Evolutionary conservation across 2,113 vertebrate genomes (phyloP).

Genomic region (Enhydra lutris): DNA sequence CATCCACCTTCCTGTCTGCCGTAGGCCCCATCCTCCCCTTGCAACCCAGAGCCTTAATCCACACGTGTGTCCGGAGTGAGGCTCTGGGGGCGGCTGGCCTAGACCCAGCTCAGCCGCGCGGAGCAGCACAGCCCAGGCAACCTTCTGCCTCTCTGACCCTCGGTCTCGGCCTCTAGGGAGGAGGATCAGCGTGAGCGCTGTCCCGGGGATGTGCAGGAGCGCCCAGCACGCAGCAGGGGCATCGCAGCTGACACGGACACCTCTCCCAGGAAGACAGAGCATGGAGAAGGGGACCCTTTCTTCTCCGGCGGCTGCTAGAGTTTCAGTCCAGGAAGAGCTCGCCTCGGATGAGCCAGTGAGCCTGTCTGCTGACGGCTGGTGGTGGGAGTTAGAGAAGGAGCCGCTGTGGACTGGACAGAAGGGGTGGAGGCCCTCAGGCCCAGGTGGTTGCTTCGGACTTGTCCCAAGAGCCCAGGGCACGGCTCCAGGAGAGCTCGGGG

Average conservation of each 20-base stretch:
- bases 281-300: background rate
- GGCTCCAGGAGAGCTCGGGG: background rate
- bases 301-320: too few species aligned
- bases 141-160: background rate
- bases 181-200: background rate
- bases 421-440: background rate
- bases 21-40: background rate
- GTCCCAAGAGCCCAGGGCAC: background rate
- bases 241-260: background rate
- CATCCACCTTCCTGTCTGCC: background rate
- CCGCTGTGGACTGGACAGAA: fast-evolving
- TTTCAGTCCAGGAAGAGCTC: background rate
- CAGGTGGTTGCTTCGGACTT: background rate
- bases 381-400: background rate
- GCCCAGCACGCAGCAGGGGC: too few species aligned
- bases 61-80: background rate
- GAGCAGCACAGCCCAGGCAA: background rate
- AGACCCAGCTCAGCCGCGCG: background rate
- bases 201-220: background rate
- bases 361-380: background rate
- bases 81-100: background rate
- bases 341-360: too few species aligned
- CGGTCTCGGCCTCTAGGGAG: background rate
- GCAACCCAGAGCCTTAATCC: background rate
- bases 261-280: background rate